These are phyloP conservation scores for Globia sparganii DNA, from an alignment of 2,888 invertebrate genomes.

Conservation along the genomic window DNA sequence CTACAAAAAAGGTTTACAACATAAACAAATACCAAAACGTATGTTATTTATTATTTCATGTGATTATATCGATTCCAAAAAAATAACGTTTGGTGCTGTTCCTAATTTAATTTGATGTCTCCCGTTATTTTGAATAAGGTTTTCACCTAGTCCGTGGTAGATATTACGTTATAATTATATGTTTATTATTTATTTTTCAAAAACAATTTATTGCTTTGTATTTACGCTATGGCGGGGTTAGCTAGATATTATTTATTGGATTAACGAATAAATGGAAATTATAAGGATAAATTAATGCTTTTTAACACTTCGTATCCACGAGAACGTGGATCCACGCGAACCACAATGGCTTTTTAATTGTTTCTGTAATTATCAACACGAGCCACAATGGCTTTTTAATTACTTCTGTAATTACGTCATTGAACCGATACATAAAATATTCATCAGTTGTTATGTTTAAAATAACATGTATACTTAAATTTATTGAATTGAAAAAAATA, in stretches of 20 bases:
- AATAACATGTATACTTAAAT: no score
- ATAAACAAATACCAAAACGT: slow-evolving; percentile 56
- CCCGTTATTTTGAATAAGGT: slow-evolving; percentile 53
- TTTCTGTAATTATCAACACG: no score
- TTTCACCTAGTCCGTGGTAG: slow-evolving; percentile 66
- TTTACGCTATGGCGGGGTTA: slow-evolving; percentile 57
- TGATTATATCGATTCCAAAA: slow-evolving; percentile 72
- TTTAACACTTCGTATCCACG: no score
- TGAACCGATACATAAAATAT: no score
- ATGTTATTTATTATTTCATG: slow-evolving; percentile 55
- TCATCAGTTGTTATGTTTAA: background rate
- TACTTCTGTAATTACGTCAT: no score
- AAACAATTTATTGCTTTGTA: slow-evolving; percentile 65
- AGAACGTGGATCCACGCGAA: no score
- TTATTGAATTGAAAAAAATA: no score
- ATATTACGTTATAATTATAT: slow-evolving; percentile 41
- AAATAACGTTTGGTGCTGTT: slow-evolving; percentile 72
- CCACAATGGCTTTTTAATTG: no score
- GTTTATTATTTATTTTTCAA: slow-evolving; percentile 62
- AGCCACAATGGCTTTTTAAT: no score
- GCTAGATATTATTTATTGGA: slow-evolving; percentile 20
- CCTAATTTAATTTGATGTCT: slow-evolving; percentile 65
- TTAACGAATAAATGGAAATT: background rate
- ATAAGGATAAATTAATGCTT: slow-evolving; percentile 21
- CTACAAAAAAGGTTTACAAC: background rate